Base-by-base conservation (phyloP, 2,113 vertebrate species). In the Myiozetetes cayanensis region DNA sequence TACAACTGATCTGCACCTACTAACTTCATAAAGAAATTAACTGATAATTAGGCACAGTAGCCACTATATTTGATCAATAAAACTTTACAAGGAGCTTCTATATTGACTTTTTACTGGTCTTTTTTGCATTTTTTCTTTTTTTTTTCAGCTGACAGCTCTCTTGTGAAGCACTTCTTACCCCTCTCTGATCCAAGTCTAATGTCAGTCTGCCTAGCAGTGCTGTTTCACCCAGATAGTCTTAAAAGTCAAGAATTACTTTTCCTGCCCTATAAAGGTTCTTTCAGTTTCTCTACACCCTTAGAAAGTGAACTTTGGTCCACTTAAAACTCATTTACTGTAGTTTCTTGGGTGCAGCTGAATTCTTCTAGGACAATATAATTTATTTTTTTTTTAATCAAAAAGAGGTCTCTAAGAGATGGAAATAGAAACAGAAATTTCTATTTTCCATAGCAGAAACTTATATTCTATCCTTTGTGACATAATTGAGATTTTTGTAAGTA, bases 331-430 rank as follows among this genome's bases (percentile, higher is more conserved):
- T 94, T 96, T 89, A 79, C 15, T 63, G 71, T 22, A 70, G 35
- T 49, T 91, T 96, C 41, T 79, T 87, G 33, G 23, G 50, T 85
- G 76, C 58, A 73, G 63, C 37, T 74, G 65, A 72, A 50, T 76
- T 95, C 67, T 87, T 89, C 14, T 82, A 85, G 43, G 28, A 35
- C 14, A 92, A 17, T 20, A 49, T 19, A 56, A 37, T 74, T 44
- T n/a, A n/a, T n/a, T 46, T 5, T 24, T 74, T 85, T 89, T 91
- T 89, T 90, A 88, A 90, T 93, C 22, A 66, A 83, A 94, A 94
- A 58, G 19, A 84, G 85, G 4, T 28, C 49, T 92, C 23, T 59
- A 81, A 95, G 89, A 92, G 20, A 20, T 31, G 8, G 31, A 33
- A 90, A 72, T 30, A 68, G 49, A 70, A 97, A 79, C 22, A 53